A percentile compares a stretch with the other conserved stretches of the same genome.
Evolutionary conservation across 1,140 invertebrate species (phyloP).

Genomic region (Macrosteles quadrilineatus): DNA sequence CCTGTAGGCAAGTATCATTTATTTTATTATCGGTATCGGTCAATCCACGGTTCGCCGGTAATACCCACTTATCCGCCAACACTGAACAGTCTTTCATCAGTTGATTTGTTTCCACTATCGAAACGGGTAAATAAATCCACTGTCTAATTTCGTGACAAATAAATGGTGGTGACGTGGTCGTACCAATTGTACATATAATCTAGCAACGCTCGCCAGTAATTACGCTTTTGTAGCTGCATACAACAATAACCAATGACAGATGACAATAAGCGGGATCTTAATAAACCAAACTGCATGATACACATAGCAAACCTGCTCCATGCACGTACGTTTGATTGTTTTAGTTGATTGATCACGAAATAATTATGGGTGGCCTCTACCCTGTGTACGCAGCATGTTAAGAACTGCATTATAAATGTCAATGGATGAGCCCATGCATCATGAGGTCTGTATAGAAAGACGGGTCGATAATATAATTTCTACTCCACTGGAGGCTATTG

Average conservation of each 20-base stretch:
- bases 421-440: not conserved
- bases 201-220: not conserved
- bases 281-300: conserved; percentile 18
- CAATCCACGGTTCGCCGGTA: not conserved
- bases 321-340: conserved; percentile 9
- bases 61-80: conserved; percentile 20
- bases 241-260: not conserved
- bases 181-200: too few species aligned
- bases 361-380: conserved; percentile 2
- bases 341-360: conserved; percentile 11
- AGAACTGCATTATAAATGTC: conserved; percentile 5
- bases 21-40: conserved; percentile 21
- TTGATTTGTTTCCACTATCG: not conserved
- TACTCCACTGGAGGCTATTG: too few species aligned
- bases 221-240: conserved; percentile 7
- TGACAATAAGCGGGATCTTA: conserved; percentile 18
- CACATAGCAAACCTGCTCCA: not conserved
- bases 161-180: too few species aligned
- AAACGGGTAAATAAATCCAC: too few species aligned
- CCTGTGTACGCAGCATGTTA: not conserved
- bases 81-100: conserved; percentile 17
- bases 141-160: too few species aligned
- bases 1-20: not conserved
- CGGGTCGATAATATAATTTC: not conserved
- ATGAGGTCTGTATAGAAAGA: not conserved